A percentile compares a stretch with the other conserved stretches of the same genome.
phyloP scores from a whole-genome alignment of 1,140 invertebrate species.

The Popillia japonica region DNA sequence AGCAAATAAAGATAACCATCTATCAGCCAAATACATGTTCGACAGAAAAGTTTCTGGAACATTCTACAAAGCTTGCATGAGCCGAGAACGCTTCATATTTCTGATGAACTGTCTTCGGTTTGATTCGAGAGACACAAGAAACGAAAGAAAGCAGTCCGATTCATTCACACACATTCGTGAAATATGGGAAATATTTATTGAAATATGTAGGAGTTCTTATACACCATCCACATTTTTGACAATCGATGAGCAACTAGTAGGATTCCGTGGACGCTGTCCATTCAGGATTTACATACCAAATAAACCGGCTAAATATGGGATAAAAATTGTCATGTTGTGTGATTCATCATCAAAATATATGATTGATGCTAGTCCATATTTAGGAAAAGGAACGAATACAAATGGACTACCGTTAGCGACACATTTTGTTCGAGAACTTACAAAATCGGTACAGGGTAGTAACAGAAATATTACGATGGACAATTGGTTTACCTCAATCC shows the following conservation, averaged over 20 bases:
- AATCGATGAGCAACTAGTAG: conserved; percentile 49
- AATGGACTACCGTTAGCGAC: conserved; percentile 48
- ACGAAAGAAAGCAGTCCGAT: conserved; percentile 49
- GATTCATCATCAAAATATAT: conserved; percentile 56
- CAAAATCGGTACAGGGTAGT: conserved; percentile 50
- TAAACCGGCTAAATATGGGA: conserved; percentile 57
- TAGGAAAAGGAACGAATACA: conserved; percentile 53
- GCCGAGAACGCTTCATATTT: conserved; percentile 55
- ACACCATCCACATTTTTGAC: conserved; percentile 45
- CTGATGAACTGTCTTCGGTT: conserved; percentile 56
- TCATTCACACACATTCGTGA: conserved; percentile 57
- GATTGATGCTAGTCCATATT: conserved; percentile 55
- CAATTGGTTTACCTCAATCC: conserved; percentile 60
- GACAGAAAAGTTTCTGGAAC: conserved; percentile 46
- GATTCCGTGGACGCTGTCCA: conserved; percentile 47
- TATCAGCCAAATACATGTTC: conserved; percentile 50
- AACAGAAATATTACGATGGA: conserved; percentile 60
- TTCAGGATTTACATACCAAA: conserved; percentile 55
- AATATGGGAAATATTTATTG: conserved; percentile 57
- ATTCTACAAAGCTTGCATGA: conserved; percentile 54
- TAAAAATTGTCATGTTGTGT: conserved; percentile 55
- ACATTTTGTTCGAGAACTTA: conserved; percentile 48
- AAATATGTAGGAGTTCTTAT: conserved; percentile 48
- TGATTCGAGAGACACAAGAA: conserved; percentile 53
- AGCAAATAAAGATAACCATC: conserved; percentile 51